phyloP scores from a whole-genome alignment of 2,113 vertebrate genomes.

The Takifugu flavidus region DNA sequence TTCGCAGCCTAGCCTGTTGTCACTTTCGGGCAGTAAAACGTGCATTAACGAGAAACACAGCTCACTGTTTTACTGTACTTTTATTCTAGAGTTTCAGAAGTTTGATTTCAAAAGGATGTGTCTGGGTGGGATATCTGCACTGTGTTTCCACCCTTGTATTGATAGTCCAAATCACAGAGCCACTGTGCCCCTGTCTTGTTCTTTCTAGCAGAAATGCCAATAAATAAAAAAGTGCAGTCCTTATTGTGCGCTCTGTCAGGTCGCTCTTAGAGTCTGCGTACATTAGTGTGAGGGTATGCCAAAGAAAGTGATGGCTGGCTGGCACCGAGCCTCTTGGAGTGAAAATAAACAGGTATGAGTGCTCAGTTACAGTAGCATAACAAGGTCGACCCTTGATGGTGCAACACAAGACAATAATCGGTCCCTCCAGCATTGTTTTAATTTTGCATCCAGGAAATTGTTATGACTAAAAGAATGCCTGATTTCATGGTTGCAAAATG shows the following conservation, averaged over 20 bases:
- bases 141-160: conserved; percentile 4
- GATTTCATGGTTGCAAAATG: too few relatives aligned
- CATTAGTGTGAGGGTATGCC: not conserved
- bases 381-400: not conserved
- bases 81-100: conserved; percentile 14
- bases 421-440: too few relatives aligned
- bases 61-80: conserved; percentile 30
- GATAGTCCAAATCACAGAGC: not conserved
- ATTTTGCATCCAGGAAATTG: too few relatives aligned
- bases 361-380: not conserved
- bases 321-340: not conserved
- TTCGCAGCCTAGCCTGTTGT: conserved; percentile 27
- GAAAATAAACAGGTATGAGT: not conserved
- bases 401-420: too few relatives aligned
- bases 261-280: not conserved
- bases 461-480: too few relatives aligned
- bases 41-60: conserved; percentile 40
- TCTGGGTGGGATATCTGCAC: conserved; percentile 13
- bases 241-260: not conserved
- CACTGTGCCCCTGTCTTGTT: too few relatives aligned
- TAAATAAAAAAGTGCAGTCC: too few relatives aligned
- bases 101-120: conserved; percentile 22
- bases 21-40: conserved; percentile 39
- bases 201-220: too few relatives aligned
- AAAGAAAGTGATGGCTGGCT: not conserved